Percentiles rank a stretch among this genome's conserved stretches.
Evolutionary conservation across 2,797 vertebrate genomes (phyloP).

Genomic region (Acipenser transmontanus): DNA sequence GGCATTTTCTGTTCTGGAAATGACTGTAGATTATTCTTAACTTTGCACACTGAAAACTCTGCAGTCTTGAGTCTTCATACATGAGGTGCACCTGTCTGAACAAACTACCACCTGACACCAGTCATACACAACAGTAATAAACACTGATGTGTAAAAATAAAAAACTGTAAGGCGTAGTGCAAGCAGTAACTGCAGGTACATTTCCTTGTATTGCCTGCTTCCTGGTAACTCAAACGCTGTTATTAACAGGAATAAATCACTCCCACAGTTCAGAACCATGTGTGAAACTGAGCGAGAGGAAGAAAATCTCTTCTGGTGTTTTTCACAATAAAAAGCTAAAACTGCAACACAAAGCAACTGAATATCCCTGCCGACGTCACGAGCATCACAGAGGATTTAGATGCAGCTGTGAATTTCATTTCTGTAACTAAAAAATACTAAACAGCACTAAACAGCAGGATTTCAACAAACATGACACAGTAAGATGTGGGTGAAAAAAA

Average conservation of each 20-base stretch:
- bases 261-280: slow-evolving; percentile 48
- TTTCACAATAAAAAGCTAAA: background rate
- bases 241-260: slow-evolving; percentile 71
- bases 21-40: too few relatives aligned
- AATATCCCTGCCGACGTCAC: background rate
- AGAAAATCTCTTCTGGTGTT: background rate
- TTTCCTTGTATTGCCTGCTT: slow-evolving; percentile 35
- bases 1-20: too few relatives aligned
- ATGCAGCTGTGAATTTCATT: slow-evolving; percentile 1
- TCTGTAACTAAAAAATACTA: background rate
- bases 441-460: background rate
- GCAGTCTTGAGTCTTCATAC: too few relatives aligned
- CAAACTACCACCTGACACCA: too few relatives aligned
- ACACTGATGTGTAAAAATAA: too few relatives aligned
- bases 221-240: slow-evolving; percentile 55
- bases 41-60: too few relatives aligned
- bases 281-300: background rate
- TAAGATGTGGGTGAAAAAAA: background rate
- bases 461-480: background rate
- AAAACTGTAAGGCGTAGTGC: too few relatives aligned
- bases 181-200: too few relatives aligned
- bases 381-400: background rate
- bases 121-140: too few relatives aligned
- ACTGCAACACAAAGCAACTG: background rate
- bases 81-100: too few relatives aligned